Percentiles rank a stretch among this genome's conserved stretches.
Conservation (phyloP, 2,888 invertebrate genomes). For the Oxytorus armatus region DNA sequence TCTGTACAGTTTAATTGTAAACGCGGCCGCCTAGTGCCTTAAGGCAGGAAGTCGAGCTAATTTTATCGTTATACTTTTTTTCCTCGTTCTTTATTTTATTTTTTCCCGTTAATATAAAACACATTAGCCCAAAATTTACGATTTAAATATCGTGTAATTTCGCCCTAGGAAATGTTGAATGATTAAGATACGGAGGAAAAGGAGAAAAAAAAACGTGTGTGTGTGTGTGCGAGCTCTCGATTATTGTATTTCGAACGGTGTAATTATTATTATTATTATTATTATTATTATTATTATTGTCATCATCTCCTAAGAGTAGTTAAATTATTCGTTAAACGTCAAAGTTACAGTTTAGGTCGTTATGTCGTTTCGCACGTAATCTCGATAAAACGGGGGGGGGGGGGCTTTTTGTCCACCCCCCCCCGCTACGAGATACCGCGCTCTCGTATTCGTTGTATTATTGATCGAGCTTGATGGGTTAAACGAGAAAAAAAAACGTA, state of each 20-base stretch:
- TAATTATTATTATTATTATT: constrained; percentile 46
- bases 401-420: too few species aligned
- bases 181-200: not conserved
- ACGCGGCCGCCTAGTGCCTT: constrained; percentile 76
- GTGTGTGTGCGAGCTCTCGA: constrained; percentile 19
- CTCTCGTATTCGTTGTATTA: constrained; percentile 55
- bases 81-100: constrained; percentile 10
- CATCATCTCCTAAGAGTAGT: constrained; percentile 39
- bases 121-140: constrained; percentile 36
- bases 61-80: constrained; percentile 33
- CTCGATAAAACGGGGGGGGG: too few species aligned
- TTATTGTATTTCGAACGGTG: constrained; percentile 53
- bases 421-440: constrained; percentile 33
- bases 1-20: constrained; percentile 67
- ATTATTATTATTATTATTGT: constrained; percentile 12
- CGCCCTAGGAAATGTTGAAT: not conserved
- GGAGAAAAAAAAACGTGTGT: not conserved
- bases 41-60: constrained; percentile 73
- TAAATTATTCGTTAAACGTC: constrained; percentile 63
- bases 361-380: constrained; percentile 43
- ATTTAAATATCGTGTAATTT: constrained; percentile 34
- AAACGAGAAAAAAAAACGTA: not conserved
- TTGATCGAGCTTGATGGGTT: constrained; percentile 23
- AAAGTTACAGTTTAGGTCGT: constrained; percentile 48
- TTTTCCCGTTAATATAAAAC: not conserved